A percentile compares a stretch with the other conserved stretches of the same genome.
Evolutionary conservation across 2,797 vertebrate species (phyloP).

Genomic region (Sarcophilus harrisii): DNA sequence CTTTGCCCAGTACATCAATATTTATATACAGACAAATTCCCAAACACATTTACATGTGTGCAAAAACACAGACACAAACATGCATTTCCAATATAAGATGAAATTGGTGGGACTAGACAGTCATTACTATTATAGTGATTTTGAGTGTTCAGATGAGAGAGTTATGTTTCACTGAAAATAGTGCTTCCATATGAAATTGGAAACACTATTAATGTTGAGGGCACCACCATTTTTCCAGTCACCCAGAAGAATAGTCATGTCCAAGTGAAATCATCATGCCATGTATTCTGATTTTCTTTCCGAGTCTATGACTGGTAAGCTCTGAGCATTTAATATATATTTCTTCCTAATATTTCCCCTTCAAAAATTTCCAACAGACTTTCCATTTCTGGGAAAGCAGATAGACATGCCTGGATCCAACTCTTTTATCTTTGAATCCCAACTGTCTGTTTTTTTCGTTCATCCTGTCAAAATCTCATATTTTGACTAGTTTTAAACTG

Average conservation of each 20-base stretch:
- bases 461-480: constrained; percentile 82
- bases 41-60: neutral
- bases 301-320: constrained; percentile 69
- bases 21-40: neutral
- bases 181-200: constrained; percentile 52
- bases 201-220: neutral
- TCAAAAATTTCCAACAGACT: constrained; percentile 83
- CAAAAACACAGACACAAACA: neutral
- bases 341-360: constrained; percentile 82
- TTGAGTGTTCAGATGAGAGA: constrained; percentile 6
- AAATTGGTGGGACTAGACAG: neutral
- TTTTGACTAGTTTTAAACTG: constrained; percentile 81
- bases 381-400: constrained; percentile 84
- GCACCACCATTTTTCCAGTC: constrained; percentile 54
- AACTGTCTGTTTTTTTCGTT: constrained; percentile 86
- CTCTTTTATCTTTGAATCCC: constrained; percentile 83
- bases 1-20: neutral
- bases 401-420: constrained; percentile 81
- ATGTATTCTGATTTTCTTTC: constrained; percentile 68
- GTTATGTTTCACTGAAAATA: constrained; percentile 41
- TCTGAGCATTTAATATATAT: constrained; percentile 76
- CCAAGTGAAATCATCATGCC: constrained; percentile 62
- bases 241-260: constrained; percentile 61
- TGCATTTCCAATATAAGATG: neutral
- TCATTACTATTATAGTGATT: constrained; percentile 37